Base-by-base conservation (phyloP, 2,888 invertebrate genomes). In the Eretmocerus hayati region DNA sequence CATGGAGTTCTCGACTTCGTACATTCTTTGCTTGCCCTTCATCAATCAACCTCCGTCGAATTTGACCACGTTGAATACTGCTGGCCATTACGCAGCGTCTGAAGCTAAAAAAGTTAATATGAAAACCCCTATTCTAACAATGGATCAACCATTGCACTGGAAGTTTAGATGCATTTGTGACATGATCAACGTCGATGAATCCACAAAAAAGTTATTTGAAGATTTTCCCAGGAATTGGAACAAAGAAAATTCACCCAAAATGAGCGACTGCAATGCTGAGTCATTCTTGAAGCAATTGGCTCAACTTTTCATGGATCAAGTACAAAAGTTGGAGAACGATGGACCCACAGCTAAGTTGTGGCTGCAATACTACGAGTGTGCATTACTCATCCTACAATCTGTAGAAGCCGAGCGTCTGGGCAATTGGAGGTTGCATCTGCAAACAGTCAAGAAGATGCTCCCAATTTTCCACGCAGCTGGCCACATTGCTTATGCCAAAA, bases 401-500 rank as follows among this genome's bases (percentile, higher is more conserved):
- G 50, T 60, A 5, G 54, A 61, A 48, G 58, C 58, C 15, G 60
- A 62, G 50, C 46, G 58, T 16, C 44, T 43, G 20, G 54, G 59
- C 18, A 44, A 59, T 48, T 60, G 59, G 55, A 19, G 51, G 13
- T 33, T 57, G 8, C 58, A 63, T 50, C 46, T 64, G 9, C 43
- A 55, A n/a, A 52, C 46, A 30, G 45, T 63, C 3, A 5, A 39
- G 15, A 16, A 56, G 45, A 59, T 60, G 54, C n/a, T 61, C 26
- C 59, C 62, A 11, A 53, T 50, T 26, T 63, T 62, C 42, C 61
- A 62, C 48, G 58, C 61, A 6, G 45, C 51, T 40, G 66, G 65
- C 2, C 64, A 67, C 48, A 58, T 59, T 20, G n/a, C 46, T 3
- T 62, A 64, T 48, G 59, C 62, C 5, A 62, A 59, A 54, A 57